Evolutionary conservation across 2,797 vertebrate species (phyloP), one percentile per base, ranked within the genome.

Genomic region (Ceyx erithaca): DNA sequence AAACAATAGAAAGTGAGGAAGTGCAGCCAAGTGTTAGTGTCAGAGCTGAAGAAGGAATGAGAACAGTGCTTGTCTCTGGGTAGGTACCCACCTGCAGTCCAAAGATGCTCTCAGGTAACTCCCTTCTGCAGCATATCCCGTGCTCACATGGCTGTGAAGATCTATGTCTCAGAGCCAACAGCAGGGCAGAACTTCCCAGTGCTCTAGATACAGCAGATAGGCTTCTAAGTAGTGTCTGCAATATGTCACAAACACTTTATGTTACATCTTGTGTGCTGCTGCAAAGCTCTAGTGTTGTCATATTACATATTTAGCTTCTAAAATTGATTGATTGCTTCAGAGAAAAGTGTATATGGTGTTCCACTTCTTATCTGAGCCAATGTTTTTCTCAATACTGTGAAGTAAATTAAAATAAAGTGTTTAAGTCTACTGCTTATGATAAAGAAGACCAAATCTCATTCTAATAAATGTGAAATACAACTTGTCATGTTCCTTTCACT

Each of bases 321-420:
- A 96, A 96, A 95, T 71, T 96, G 97, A 97, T 95, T 93, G 92
- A 96, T 96, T 94, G 63, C 75, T 97, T 94, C 93, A 96, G 75
- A 75, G 92, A 92, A 96, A 93, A 95, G 62, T 77, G 84, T 95
- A 92, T 96, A 93, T 77, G 51, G 49, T 80, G 80, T 91, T 96
- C 93, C 72, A 94, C 95, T 95, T 87, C 93, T 96, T 95, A 95
- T 97, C 90, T 93, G 94, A 97, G 95, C 96, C 94, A 96, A 95
- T 96, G 91, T 96, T 97, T 96, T 96, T 77, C 92, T 94, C 95
- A 96, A 89, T 96, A 95, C 61, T 71, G 85, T 80, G 90, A 97
- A 97, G 87, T 97, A 97, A 97, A 98, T 98, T 97, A 98, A 98
- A 97, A 97, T 97, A 97, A 97, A 97, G 87, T 97, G 97, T 95